Percentiles rank a stretch among this genome's conserved stretches.
Conservation (phyloP, 1,140 invertebrate genomes). For the Chionoecetes opilio region DNA sequence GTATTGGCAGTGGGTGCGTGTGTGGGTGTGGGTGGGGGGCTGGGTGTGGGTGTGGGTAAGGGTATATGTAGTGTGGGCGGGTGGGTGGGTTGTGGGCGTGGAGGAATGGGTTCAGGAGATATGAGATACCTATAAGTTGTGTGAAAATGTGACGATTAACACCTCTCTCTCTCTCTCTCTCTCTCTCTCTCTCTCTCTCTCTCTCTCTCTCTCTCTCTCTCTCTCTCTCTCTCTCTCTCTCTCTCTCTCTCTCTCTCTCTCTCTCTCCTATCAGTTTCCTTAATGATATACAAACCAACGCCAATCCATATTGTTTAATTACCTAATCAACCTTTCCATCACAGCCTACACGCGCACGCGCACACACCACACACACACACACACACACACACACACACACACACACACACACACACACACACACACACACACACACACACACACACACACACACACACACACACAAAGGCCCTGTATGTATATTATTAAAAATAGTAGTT, state of each 20-base stretch:
- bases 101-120: too few relatives aligned
- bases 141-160: too few relatives aligned
- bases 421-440: slow-evolving; percentile 27
- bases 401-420: slow-evolving; percentile 27
- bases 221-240: not conserved
- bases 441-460: slow-evolving; percentile 27
- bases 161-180: too few relatives aligned
- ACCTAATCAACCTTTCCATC: not conserved
- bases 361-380: not conserved
- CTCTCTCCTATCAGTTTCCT: not conserved
- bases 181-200: too few relatives aligned
- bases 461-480: not conserved
- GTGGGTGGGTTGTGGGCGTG: too few relatives aligned
- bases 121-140: too few relatives aligned
- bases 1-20: too few relatives aligned
- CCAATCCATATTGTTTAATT: not conserved
- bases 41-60: too few relatives aligned
- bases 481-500: not conserved
- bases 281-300: not conserved
- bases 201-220: slow-evolving; percentile 16
- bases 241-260: not conserved
- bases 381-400: not conserved
- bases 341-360: not conserved
- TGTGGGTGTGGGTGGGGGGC: too few relatives aligned
- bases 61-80: too few relatives aligned